Conservation (phyloP, 2,113 vertebrate genomes). For the Taxidea taxus region DNA sequence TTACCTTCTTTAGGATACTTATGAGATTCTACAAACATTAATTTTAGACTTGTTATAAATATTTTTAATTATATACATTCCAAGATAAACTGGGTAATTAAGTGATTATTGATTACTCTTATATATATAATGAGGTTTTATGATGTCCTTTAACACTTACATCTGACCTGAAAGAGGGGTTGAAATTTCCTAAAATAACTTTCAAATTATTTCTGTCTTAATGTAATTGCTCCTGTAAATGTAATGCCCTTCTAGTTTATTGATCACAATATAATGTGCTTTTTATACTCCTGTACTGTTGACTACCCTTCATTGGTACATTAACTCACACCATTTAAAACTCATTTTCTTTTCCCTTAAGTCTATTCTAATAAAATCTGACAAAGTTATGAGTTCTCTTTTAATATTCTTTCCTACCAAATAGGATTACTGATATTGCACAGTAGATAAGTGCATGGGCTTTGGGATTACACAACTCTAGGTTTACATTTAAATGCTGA, state of each 20-base stretch:
- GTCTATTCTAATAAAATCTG: constrained; percentile 46
- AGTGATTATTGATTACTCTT: not conserved
- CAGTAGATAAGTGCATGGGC: not conserved
- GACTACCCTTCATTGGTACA: constrained; percentile 55
- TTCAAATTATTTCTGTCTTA: constrained; percentile 44
- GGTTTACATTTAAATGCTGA: not conserved
- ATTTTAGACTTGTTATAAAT: not conserved
- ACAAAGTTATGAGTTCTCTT: constrained; percentile 40
- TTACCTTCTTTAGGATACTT: not conserved
- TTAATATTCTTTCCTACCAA: constrained; percentile 38
- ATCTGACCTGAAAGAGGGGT: not conserved
- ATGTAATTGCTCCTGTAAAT: constrained; percentile 49
- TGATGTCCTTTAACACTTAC: not conserved
- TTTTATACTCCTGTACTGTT: constrained; percentile 37
- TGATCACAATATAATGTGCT: constrained; percentile 43
- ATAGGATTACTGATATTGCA: not conserved
- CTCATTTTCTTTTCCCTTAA: constrained; percentile 60
- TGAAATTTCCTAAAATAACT: constrained; percentile 58
- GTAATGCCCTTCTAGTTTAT: constrained; percentile 35
- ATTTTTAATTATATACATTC: not conserved
- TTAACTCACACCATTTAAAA: constrained; percentile 65
- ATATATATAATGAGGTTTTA: not conserved
- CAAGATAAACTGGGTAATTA: not conserved
- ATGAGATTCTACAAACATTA: not conserved
- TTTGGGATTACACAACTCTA: not conserved